These are phyloP conservation scores for Mesorhabditis sp. DNA, from an alignment of 2,888 invertebrate genomes.

Conservation along the genomic window DNA sequence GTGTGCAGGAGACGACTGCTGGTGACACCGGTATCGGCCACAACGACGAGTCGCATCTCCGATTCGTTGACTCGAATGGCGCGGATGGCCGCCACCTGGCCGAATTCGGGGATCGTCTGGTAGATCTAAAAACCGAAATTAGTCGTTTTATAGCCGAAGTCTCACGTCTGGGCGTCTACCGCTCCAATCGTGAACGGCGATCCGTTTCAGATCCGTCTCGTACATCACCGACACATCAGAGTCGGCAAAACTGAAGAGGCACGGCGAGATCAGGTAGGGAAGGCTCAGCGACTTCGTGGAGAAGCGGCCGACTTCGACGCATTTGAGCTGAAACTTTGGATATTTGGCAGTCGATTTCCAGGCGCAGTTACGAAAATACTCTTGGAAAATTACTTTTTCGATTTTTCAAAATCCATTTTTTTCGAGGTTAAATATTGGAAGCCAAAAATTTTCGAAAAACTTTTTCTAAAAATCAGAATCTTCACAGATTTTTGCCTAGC, in stretches of 20 bases:
- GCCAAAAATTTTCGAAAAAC: no score
- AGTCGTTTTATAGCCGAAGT: no score
- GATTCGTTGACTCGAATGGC: background rate
- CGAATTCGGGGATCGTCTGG: background rate
- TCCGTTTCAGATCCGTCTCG: background rate
- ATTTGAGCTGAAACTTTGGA: background rate
- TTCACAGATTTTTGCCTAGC: no score
- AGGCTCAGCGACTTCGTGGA: background rate
- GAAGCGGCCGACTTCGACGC: background rate
- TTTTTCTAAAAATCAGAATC: no score
- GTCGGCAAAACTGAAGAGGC: background rate
- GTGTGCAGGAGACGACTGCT: no score
- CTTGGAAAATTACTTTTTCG: no score
- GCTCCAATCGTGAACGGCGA: slow-evolving; percentile 1
- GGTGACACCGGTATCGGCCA: background rate
- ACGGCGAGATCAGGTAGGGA: background rate
- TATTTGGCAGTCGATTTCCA: background rate
- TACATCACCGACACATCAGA: background rate
- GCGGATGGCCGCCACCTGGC: background rate
- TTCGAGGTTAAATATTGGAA: no score
- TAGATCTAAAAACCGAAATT: no score
- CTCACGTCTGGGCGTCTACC: background rate
- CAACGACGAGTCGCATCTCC: background rate
- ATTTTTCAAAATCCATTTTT: no score
- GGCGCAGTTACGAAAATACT: no score